phyloP scores from a whole-genome alignment of 2,797 vertebrate species.

The Simalia tracyae region DNA sequence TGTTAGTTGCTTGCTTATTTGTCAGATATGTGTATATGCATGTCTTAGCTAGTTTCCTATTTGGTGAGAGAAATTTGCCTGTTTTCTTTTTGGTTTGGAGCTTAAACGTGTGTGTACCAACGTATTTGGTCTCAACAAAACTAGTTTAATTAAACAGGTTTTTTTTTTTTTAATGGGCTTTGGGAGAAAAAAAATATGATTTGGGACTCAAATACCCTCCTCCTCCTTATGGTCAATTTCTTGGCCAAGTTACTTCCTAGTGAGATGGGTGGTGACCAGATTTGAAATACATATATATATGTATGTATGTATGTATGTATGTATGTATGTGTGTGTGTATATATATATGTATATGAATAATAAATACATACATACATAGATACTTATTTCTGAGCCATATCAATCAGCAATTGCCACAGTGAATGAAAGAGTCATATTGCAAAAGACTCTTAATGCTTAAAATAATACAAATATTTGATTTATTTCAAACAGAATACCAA shows the following conservation, averaged over 20 bases:
- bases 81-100: not conserved
- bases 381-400: not conserved
- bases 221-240: not conserved
- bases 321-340: too few species aligned
- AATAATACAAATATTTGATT: not conserved
- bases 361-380: too few species aligned
- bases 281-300: too few species aligned
- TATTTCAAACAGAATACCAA: not conserved
- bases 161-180: not conserved
- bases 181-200: not conserved
- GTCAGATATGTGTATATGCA: not conserved
- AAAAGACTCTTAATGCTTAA: not conserved
- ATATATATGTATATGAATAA: too few species aligned
- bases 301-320: too few species aligned
- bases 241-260: not conserved
- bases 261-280: too few species aligned
- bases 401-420: not conserved
- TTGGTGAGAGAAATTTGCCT: not conserved
- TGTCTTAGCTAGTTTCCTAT: not conserved
- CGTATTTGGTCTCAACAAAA: not conserved
- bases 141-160: not conserved
- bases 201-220: not conserved
- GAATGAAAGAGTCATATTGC: not conserved
- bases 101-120: not conserved
- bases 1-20: not conserved